Percentiles rank a stretch among this genome's conserved stretches.
Conservation (phyloP, 2,888 invertebrate species). For the Cremastinae sp. region DNA sequence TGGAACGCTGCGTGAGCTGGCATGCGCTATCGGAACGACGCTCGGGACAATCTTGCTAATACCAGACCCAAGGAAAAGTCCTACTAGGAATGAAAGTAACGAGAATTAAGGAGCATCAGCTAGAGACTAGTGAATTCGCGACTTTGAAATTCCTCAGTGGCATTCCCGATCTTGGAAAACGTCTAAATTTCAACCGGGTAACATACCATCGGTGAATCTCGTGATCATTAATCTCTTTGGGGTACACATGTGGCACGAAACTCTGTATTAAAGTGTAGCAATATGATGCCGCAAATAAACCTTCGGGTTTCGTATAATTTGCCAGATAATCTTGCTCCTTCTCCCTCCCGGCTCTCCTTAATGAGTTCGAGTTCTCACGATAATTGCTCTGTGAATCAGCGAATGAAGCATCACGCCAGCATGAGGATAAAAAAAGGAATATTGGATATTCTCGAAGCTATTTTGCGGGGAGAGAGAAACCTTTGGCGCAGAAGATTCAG, state of each 20-base stretch:
- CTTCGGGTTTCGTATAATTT: slow-evolving; percentile 48
- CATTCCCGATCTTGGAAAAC: too few relatives aligned
- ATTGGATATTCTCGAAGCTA: slow-evolving; percentile 51
- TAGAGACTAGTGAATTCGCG: too few relatives aligned
- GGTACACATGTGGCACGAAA: slow-evolving; percentile 11
- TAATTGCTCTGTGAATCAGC: slow-evolving; percentile 53
- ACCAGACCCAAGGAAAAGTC: too few relatives aligned
- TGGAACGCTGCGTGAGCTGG: slow-evolving; percentile 62
- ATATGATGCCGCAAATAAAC: slow-evolving; percentile 28
- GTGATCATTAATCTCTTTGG: not conserved
- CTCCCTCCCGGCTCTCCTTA: slow-evolving; percentile 5
- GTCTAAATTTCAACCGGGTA: too few relatives aligned
- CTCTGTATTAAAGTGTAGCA: slow-evolving; percentile 52
- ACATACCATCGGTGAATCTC: too few relatives aligned
- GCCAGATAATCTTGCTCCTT: slow-evolving; percentile 55
- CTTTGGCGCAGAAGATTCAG: slow-evolving; percentile 40
- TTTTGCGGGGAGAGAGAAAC: slow-evolving; percentile 18
- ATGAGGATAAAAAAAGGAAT: slow-evolving; percentile 30
- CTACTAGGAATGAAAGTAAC: too few relatives aligned
- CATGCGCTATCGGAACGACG: slow-evolving; percentile 39
- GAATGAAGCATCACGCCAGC: not conserved
- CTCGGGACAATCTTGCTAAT: too few relatives aligned
- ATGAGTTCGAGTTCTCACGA: slow-evolving; percentile 59
- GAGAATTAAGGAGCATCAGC: too few relatives aligned
- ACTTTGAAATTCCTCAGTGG: too few relatives aligned